Base-by-base conservation (phyloP, 2,888 invertebrate genomes). In the Cylloceria caligata region DNA sequence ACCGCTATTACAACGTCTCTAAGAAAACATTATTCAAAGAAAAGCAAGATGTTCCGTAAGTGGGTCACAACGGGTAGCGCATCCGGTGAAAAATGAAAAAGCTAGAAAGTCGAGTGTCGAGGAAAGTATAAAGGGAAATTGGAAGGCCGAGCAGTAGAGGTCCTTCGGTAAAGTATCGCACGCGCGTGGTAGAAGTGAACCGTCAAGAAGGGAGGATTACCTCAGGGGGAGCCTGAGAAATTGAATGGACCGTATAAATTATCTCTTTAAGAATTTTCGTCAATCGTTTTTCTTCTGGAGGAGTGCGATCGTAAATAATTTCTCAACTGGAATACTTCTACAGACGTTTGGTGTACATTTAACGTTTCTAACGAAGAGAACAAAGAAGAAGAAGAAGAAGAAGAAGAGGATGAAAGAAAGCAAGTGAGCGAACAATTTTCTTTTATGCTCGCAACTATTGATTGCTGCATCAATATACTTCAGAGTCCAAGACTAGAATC, bases 231-330 rank as follows among this genome's bases (percentile, higher is more conserved):
- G 21, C 36, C 45, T 11, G 45, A 75, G 75, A 79, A 62, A 81
- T 75, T 72, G 75, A 80, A 77, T 81, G 84, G 86, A 62, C 80
- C 81, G 84, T 86, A 88, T 89, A 89, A 89, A 89, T 90, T 87
- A 88, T 85, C 83, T 83, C 87, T 86, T 89, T 88, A 87, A 86
- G 88, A 89, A 89, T 21, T 87, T 86, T 77, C 19, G 67, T 42
- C 68, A 60, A 34, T 45, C 81, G 84, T 86, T 86, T 83, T 80
- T 76, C 67, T 52, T 47, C 27, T 34, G 30, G 57, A 68, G 55
- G 9, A 67, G 55, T 39, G 36, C 81, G 80, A 83, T 87, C 88
- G 80, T 89, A 88, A 88, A 89, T 89, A 87, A 89, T 84, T 73
- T 85, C 30, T 39, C 64, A 79, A 83, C 80, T 75, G 75, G 69